Evolutionary conservation across 2,113 vertebrate species (phyloP).

Genomic region (Suncus etruscus): DNA sequence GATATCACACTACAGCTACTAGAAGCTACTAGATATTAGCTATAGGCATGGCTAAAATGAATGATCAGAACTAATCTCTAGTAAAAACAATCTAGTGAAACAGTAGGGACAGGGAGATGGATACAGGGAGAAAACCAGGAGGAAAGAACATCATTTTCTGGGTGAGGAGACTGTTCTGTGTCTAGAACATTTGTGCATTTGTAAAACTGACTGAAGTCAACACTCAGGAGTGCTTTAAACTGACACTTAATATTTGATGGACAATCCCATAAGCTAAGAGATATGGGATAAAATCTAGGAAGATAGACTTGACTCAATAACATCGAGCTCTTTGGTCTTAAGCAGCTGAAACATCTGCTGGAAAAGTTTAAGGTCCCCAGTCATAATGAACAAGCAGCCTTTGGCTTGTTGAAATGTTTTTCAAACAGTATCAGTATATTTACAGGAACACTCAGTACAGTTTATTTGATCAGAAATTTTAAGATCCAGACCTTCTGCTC

Average conservation of each 20-base stretch:
- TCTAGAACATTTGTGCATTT: not conserved
- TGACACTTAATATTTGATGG: not conserved
- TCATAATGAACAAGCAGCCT: constrained; percentile 43
- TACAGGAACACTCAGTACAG: constrained; percentile 64
- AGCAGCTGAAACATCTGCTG: constrained; percentile 54
- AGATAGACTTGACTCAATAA: not conserved
- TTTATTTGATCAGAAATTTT: constrained; percentile 77
- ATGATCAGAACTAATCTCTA: constrained; percentile 8
- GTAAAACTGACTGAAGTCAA: not conserved
- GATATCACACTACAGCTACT: not conserved
- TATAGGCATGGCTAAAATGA: not conserved
- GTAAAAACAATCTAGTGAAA: not conserved
- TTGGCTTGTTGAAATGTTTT: constrained; percentile 58
- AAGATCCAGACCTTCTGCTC: constrained; percentile 76
- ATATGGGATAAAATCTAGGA: not conserved
- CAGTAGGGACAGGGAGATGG: not conserved
- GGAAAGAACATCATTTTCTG: not conserved
- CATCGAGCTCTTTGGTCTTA: not conserved
- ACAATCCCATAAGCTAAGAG: not conserved
- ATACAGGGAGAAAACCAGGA: not conserved
- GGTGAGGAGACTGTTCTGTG: not conserved
- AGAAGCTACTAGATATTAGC: not conserved
- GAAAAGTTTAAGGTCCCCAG: constrained; percentile 30
- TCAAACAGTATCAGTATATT: constrained; percentile 58
- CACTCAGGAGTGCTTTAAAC: not conserved